These are phyloP conservation scores for Melanotaenia boesemani DNA, from an alignment of 2,797 vertebrate genomes.

Conservation along the genomic window DNA sequence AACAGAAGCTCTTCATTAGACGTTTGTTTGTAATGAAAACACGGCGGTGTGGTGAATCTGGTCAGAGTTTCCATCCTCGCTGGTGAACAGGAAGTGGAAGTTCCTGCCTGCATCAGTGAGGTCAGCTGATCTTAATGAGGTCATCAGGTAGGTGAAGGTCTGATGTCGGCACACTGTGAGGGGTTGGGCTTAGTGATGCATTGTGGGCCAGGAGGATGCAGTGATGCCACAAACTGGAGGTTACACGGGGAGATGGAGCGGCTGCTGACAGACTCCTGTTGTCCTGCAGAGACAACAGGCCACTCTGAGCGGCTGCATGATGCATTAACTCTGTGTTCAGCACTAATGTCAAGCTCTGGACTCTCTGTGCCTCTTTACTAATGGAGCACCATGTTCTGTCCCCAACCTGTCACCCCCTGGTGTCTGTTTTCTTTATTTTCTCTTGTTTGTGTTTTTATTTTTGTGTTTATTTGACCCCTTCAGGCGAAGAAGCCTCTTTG, in stretches of 20 bases:
- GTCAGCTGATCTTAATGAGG: slow-evolving; percentile 9
- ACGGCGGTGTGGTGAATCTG: too few relatives aligned
- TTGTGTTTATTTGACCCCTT: slow-evolving; percentile 74
- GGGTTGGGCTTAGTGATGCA: slow-evolving; percentile 45
- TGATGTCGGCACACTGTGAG: background rate
- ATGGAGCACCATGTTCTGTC: slow-evolving; percentile 81
- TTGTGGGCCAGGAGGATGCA: slow-evolving; percentile 32
- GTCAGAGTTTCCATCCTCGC: too few relatives aligned
- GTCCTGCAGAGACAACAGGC: slow-evolving; percentile 50
- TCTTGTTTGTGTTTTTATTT: slow-evolving; percentile 48
- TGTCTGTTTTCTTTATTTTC: slow-evolving; percentile 61
- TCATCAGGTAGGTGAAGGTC: slow-evolving; percentile 18
- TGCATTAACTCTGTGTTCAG: slow-evolving; percentile 82
- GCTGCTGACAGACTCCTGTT: slow-evolving; percentile 60
- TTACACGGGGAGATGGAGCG: slow-evolving; percentile 51
- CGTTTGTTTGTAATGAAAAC: too few relatives aligned
- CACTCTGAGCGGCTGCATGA: slow-evolving; percentile 74
- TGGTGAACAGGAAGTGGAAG: too few relatives aligned
- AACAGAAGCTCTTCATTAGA: too few relatives aligned
- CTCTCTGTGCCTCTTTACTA: slow-evolving; percentile 80
- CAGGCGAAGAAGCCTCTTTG: slow-evolving; percentile 99
- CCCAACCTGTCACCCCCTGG: slow-evolving; percentile 77
- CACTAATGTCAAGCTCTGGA: slow-evolving; percentile 74
- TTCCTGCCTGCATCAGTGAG: slow-evolving; percentile 33
- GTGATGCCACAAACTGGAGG: slow-evolving; percentile 62